Conservation (phyloP, 2,797 vertebrate genomes). For the Gymnoscopelus microlampas region DNA sequence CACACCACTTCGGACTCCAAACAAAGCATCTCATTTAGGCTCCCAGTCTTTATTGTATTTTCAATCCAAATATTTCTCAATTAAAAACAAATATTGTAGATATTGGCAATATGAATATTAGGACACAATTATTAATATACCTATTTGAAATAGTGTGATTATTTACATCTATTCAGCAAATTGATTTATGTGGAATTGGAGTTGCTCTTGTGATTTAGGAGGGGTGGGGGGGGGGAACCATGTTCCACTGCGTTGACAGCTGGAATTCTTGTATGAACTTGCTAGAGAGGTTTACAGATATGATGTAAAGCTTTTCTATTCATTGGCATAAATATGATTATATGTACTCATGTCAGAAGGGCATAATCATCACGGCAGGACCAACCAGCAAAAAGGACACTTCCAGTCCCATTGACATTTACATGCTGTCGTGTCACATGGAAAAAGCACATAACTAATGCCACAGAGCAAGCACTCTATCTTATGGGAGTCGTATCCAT, state of each 20-base stretch:
- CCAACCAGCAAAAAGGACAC: constrained; percentile 41
- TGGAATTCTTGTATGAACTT: constrained; percentile 22
- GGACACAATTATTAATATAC: constrained; percentile 74
- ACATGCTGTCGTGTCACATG: constrained; percentile 60
- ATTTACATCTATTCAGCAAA: constrained; percentile 74
- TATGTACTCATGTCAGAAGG: constrained; percentile 51
- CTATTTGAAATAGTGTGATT: constrained; percentile 79
- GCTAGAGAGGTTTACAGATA: constrained; percentile 46
- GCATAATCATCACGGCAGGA: constrained; percentile 44
- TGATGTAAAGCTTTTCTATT: constrained; percentile 68
- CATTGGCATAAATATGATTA: constrained; percentile 51
- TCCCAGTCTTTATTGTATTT: constrained; percentile 82
- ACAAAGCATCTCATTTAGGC: constrained; percentile 60
- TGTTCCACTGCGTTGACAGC: constrained; percentile 23
- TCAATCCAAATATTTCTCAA: constrained; percentile 73
- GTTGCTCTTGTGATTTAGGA: constrained; percentile 24
- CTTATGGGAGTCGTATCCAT: constrained; percentile 21
- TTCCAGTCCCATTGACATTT: constrained; percentile 32
- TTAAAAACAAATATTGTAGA: constrained; percentile 78
- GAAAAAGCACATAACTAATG: constrained; percentile 45
- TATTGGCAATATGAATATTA: constrained; percentile 77
- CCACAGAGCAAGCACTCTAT: constrained; percentile 39
- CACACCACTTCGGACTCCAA: constrained; percentile 27
- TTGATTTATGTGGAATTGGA: constrained; percentile 23
- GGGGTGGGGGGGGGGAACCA: constrained; percentile 6